Conservation (phyloP, 2,797 vertebrate genomes). For the Mareca strepera region DNA sequence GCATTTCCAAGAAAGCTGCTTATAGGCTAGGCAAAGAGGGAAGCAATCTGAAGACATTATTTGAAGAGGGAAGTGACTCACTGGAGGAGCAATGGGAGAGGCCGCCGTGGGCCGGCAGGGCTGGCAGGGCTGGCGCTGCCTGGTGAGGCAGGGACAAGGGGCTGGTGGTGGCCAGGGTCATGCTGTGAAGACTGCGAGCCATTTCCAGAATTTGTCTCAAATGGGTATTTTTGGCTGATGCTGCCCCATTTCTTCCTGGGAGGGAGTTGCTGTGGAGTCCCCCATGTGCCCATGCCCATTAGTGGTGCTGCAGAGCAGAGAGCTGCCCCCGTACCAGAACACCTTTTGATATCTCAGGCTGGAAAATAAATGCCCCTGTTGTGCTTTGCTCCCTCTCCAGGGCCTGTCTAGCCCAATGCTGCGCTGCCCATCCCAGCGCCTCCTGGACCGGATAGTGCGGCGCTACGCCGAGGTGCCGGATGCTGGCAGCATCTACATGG, state of each 20-base stretch:
- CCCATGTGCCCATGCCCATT: fast-evolving
- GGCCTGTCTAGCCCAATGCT: constrained; percentile 82
- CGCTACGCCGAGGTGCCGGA: constrained; percentile 85
- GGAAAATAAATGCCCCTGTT: not conserved
- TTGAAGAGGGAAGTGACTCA: constrained; percentile 45
- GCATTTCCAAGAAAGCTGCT: constrained; percentile 23
- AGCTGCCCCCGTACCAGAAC: fast-evolving
- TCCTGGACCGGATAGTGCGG: constrained; percentile 84
- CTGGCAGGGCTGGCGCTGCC: not conserved
- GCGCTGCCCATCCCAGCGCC: constrained; percentile 85
- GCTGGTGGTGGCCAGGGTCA: fast-evolving
- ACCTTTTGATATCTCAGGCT: fast-evolving
- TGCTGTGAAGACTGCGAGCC: fast-evolving
- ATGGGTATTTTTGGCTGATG: not conserved
- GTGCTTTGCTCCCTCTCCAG: constrained; percentile 23
- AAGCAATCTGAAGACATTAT: not conserved
- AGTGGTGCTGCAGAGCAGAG: not conserved
- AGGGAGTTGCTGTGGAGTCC: not conserved
- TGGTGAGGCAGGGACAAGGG: not conserved
- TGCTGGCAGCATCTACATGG: constrained; percentile 86
- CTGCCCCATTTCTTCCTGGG: not conserved
- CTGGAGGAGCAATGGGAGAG: not conserved
- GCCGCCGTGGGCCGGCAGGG: not conserved
- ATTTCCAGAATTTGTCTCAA: not conserved
- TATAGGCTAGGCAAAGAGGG: not conserved